Conservation (phyloP, 1,140 invertebrate species). For the Maniola jurtina region DNA sequence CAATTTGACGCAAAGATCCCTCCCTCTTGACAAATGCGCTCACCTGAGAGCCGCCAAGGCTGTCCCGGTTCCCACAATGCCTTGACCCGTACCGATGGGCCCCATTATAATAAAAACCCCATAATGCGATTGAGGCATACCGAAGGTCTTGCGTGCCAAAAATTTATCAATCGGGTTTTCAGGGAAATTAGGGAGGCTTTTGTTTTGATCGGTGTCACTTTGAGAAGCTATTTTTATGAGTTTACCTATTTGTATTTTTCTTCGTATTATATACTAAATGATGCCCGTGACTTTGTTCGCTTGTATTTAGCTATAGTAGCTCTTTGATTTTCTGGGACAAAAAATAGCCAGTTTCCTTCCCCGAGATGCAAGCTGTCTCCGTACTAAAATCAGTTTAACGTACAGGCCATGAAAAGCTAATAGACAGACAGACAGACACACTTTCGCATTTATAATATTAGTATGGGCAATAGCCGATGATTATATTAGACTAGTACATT, state of each 20-base stretch:
- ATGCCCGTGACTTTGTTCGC: too few relatives aligned
- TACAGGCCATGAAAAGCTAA: too few relatives aligned
- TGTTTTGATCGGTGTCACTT: slow-evolving; percentile 4
- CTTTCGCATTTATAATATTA: too few relatives aligned
- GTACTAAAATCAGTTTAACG: too few relatives aligned
- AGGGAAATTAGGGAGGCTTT: neutral
- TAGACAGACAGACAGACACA: too few relatives aligned
- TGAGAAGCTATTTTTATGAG: neutral
- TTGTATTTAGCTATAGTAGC: too few relatives aligned
- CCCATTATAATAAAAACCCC: slow-evolving; percentile 38
- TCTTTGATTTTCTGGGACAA: too few relatives aligned
- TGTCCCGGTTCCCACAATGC: slow-evolving; percentile 17
- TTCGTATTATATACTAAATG: neutral
- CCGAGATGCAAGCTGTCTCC: too few relatives aligned
- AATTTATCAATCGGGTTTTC: slow-evolving; percentile 8
- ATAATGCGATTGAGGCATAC: slow-evolving; percentile 35
- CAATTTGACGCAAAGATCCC: slow-evolving; percentile 4
- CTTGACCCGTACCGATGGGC: slow-evolving; percentile 43
- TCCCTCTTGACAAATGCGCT: neutral
- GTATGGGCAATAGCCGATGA: too few relatives aligned
- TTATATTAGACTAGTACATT: too few relatives aligned
- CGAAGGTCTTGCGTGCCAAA: slow-evolving; percentile 33
- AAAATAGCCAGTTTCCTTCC: too few relatives aligned
- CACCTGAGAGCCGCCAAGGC: neutral
- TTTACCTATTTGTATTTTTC: neutral